These are phyloP conservation scores for Crioceris asparagi DNA, from an alignment of 2,888 invertebrate species.

Conservation along the genomic window DNA sequence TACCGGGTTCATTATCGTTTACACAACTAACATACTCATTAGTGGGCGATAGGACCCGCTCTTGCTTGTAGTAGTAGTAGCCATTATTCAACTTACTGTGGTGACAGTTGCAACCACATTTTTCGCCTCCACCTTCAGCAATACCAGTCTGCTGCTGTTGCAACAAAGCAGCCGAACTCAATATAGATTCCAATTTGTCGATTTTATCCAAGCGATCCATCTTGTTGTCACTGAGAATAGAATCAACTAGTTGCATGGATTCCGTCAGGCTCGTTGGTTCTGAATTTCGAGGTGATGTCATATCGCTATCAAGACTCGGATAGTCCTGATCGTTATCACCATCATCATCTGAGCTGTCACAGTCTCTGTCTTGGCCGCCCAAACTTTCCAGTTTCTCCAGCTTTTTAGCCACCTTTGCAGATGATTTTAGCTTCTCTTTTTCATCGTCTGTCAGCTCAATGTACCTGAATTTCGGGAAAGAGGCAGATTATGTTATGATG, in stretches of 20 bases:
- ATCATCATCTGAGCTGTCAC: conserved; percentile 64
- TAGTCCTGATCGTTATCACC: conserved; percentile 63
- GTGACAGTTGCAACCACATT: conserved; percentile 45
- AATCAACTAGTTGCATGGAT: conserved; percentile 83
- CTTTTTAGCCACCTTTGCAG: conserved; percentile 86
- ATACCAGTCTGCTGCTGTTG: conserved; percentile 37
- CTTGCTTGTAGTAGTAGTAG: conserved; percentile 26
- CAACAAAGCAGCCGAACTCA: conserved; percentile 66
- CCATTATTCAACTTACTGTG: conserved; percentile 22
- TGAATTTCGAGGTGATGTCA: conserved; percentile 61
- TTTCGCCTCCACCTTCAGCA: conserved; percentile 31
- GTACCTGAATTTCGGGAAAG: too few species aligned
- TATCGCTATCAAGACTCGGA: conserved; percentile 70
- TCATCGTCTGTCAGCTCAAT: conserved; percentile 86
- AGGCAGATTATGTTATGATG: too few species aligned
- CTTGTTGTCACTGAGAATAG: conserved; percentile 67
- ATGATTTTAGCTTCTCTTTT: conserved; percentile 82
- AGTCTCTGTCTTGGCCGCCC: conserved; percentile 58
- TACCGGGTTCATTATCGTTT: conserved; percentile 32
- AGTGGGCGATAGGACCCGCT: conserved; percentile 32
- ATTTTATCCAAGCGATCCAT: conserved; percentile 81
- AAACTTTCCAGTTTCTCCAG: conserved; percentile 79
- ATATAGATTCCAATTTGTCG: conserved; percentile 74
- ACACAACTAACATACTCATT: conserved; percentile 27
- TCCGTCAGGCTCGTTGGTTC: conserved; percentile 76